These are phyloP conservation scores for Halcyon malimbica DNA, from an alignment of 2,113 vertebrate genomes.

Conservation along the genomic window DNA sequence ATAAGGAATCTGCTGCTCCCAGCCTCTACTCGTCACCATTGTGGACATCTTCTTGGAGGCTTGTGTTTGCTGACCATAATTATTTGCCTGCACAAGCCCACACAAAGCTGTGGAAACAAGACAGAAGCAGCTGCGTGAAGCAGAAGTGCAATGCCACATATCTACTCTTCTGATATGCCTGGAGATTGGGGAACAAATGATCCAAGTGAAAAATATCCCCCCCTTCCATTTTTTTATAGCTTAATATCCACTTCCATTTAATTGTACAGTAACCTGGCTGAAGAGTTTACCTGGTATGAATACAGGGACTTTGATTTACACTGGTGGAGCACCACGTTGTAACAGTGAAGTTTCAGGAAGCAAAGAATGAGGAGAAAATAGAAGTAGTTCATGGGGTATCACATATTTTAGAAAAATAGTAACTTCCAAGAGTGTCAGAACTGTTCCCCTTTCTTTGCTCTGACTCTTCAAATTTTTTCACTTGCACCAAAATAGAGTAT, in stretches of 20 bases:
- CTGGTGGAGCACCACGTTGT: background rate
- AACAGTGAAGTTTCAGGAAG: background rate
- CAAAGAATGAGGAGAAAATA: background rate
- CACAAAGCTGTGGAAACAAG: background rate
- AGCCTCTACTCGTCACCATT: background rate
- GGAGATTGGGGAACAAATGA: background rate
- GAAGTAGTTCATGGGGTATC: background rate
- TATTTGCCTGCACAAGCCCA: background rate
- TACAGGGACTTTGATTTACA: background rate
- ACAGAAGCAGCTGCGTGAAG: background rate
- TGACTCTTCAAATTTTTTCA: background rate
- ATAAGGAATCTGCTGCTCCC: background rate
- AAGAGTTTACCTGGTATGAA: background rate
- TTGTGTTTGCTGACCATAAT: background rate
- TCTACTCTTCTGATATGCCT: background rate
- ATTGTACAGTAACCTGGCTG: background rate
- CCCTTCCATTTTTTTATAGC: background rate
- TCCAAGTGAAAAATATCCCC: background rate
- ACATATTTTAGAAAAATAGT: background rate
- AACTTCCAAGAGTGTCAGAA: background rate
- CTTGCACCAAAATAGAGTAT: conserved; percentile 1
- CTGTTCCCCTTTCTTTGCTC: background rate
- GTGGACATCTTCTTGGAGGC: background rate
- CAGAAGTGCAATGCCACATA: background rate
- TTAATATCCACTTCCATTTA: background rate